phyloP scores from a whole-genome alignment of 2,797 vertebrate species.

The Manis javanica region DNA sequence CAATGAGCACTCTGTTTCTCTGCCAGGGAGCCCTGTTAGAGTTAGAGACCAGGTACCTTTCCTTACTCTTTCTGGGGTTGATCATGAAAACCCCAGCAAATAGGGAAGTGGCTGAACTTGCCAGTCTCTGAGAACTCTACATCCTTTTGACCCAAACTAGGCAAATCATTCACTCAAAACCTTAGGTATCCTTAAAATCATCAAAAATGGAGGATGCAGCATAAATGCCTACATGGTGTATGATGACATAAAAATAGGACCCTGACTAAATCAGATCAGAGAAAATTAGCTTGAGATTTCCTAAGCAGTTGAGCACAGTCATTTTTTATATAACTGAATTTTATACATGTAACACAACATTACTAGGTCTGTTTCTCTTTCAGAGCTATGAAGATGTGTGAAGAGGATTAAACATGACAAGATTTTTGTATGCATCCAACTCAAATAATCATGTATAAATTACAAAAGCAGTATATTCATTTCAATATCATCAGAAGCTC shows the following conservation, averaged over 20 bases:
- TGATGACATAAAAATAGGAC: background rate
- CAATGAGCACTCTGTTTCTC: background rate
- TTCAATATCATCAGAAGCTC: conserved; percentile 19
- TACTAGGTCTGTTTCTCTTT: background rate
- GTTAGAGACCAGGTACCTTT: background rate
- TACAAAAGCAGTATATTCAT: background rate
- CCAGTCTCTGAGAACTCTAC: background rate
- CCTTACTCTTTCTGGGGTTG: background rate
- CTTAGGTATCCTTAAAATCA: background rate
- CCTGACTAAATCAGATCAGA: background rate
- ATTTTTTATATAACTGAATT: background rate
- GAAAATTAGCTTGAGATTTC: background rate
- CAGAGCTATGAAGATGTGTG: background rate
- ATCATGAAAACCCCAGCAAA: background rate
- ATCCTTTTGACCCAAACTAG: background rate
- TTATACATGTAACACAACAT: background rate
- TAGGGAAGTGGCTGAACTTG: background rate
- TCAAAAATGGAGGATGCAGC: background rate
- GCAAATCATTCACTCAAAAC: background rate
- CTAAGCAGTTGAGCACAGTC: background rate
- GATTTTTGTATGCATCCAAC: background rate
- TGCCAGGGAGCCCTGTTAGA: background rate
- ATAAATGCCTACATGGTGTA: background rate
- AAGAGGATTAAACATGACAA: background rate
- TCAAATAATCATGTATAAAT: background rate